phyloP scores from a whole-genome alignment of 1,140 invertebrate species.

The Trichomalopsis sarcophagae region DNA sequence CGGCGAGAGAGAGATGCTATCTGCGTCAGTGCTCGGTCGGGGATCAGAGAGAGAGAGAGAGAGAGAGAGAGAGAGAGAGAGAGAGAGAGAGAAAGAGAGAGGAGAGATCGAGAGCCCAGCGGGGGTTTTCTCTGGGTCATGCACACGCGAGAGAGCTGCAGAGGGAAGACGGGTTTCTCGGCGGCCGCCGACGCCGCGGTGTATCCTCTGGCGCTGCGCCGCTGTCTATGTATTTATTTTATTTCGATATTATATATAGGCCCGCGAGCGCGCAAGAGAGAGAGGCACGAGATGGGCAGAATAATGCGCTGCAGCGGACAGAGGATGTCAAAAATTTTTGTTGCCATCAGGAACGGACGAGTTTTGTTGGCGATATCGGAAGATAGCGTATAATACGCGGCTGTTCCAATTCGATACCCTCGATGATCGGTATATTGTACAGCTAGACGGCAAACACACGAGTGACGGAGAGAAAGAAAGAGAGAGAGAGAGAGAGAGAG shows the following conservation, averaged over 20 bases:
- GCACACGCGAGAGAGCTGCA: slow-evolving; percentile 32
- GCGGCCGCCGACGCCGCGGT: slow-evolving; percentile 32
- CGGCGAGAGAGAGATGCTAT: slow-evolving; percentile 59
- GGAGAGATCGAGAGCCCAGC: slow-evolving; percentile 54
- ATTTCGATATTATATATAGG: slow-evolving; percentile 48
- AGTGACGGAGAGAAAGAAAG: too few relatives aligned
- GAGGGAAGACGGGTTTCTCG: slow-evolving; percentile 51
- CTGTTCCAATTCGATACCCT: too few relatives aligned
- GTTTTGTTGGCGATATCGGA: too few relatives aligned
- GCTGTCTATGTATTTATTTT: slow-evolving; percentile 51
- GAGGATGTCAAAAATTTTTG: not conserved
- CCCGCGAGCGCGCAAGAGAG: not conserved
- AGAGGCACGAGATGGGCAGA: not conserved
- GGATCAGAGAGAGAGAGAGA: slow-evolving; percentile 56
- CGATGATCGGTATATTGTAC: too few relatives aligned
- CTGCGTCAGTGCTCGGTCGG: slow-evolving; percentile 59
- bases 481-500: too few relatives aligned
- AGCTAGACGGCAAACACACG: too few relatives aligned
- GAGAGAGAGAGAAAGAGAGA: slow-evolving; percentile 23
- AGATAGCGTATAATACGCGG: too few relatives aligned
- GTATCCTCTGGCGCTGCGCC: slow-evolving; percentile 48
- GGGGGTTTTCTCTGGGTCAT: slow-evolving; percentile 64
- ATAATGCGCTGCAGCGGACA: not conserved
- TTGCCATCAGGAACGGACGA: not conserved
- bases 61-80: slow-evolving; percentile 14